These are phyloP conservation scores for Eleginops maclovinus DNA, from an alignment of 2,113 vertebrate genomes.

Conservation along the genomic window DNA sequence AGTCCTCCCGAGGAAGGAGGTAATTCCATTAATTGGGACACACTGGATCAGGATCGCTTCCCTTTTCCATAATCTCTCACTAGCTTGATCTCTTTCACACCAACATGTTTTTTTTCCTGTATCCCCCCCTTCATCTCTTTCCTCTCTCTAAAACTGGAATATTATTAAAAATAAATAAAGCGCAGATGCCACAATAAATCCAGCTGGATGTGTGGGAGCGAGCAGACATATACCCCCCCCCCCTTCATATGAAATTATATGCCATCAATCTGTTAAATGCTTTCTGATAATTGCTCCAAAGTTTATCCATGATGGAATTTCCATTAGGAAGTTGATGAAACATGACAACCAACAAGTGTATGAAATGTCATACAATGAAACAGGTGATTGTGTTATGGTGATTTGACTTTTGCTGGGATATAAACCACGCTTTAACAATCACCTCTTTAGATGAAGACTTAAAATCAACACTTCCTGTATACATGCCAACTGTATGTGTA, in stretches of 20 bases:
- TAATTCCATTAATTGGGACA: conserved; percentile 84
- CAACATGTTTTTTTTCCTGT: background rate
- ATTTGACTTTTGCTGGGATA: background rate
- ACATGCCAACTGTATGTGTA: background rate
- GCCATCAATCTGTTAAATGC: conserved; percentile 42
- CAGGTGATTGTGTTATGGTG: background rate
- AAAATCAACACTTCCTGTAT: background rate
- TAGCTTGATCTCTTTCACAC: conserved; percentile 44
- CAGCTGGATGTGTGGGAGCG: conserved; percentile 42
- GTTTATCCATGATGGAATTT: conserved; percentile 40
- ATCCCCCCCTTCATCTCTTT: background rate
- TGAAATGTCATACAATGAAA: background rate
- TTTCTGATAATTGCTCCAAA: conserved; percentile 24
- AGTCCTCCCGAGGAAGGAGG: conserved; percentile 69
- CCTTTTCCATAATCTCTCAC: conserved; percentile 63
- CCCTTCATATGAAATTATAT: conserved; percentile 4
- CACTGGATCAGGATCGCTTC: conserved; percentile 67
- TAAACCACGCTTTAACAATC: background rate
- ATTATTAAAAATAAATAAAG: conserved; percentile 38
- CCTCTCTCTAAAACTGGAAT: background rate
- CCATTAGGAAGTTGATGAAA: conserved; percentile 48
- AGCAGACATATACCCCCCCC: conserved; percentile 9
- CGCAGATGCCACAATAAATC: conserved; percentile 44
- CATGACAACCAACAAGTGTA: conserved; percentile 44
- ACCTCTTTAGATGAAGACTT: background rate